A percentile compares a stretch with the other conserved stretches of the same genome.
Conservation (phyloP, 2,888 invertebrate species). For the Lysandra bellargus region DNA sequence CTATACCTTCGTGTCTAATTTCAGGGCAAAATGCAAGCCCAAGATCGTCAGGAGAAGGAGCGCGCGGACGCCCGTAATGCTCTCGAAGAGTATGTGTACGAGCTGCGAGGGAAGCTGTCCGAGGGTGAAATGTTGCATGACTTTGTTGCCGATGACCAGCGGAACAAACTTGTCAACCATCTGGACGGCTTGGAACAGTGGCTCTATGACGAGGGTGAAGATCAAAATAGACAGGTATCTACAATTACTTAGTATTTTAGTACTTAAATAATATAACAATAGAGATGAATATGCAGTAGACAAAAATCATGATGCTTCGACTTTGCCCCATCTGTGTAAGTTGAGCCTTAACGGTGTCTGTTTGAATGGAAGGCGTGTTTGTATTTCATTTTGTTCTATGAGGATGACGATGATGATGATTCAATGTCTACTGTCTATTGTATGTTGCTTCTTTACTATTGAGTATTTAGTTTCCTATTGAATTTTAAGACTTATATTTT, state of each 20-base stretch:
- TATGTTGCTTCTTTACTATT: no score
- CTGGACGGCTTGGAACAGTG: slow-evolving; percentile 95
- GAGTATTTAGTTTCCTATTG: no score
- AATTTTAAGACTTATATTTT: no score
- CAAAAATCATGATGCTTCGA: no score
- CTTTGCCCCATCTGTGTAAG: no score
- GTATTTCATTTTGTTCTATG: no score
- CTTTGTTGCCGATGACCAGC: slow-evolving; percentile 87
- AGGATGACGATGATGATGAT: no score
- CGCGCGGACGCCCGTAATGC: slow-evolving; percentile 97
- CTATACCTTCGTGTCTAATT: background rate
- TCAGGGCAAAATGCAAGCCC: slow-evolving; percentile 89
- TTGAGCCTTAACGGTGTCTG: no score
- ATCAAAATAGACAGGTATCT: slow-evolving; percentile 86
- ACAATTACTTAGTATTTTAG: background rate
- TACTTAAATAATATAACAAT: no score
- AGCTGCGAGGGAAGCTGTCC: slow-evolving; percentile 92
- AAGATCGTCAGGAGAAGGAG: slow-evolving; percentile 96
- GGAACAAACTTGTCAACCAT: slow-evolving; percentile 81
- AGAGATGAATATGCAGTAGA: no score
- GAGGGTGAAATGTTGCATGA: slow-evolving; percentile 87
- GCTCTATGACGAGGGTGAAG: slow-evolving; percentile 98
- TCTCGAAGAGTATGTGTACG: slow-evolving; percentile 99
- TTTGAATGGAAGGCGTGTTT: no score
- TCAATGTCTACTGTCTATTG: no score